Evolutionary conservation across 2,888 invertebrate species (phyloP).

Genomic region (Lasioglossum malachurum): DNA sequence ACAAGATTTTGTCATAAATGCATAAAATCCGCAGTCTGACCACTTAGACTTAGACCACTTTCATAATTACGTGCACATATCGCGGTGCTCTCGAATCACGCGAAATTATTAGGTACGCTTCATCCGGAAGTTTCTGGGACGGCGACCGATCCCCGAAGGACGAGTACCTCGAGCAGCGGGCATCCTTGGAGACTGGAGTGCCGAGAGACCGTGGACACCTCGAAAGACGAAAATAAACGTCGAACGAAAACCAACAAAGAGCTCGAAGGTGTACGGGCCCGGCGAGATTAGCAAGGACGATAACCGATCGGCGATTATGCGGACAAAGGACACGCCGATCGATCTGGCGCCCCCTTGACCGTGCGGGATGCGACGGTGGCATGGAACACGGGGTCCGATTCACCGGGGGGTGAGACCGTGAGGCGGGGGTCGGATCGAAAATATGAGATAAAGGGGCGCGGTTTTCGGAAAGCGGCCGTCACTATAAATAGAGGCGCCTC

Average conservation of each 20-base stretch:
- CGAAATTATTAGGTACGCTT: background rate
- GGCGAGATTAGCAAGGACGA: background rate
- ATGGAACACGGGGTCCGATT: constrained; percentile 14
- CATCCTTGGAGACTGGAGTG: background rate
- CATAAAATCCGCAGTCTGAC: too few relatives aligned
- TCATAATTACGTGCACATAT: background rate
- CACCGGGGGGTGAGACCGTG: constrained; percentile 5
- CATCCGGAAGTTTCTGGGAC: background rate
- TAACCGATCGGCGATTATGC: background rate
- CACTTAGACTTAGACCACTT: too few relatives aligned
- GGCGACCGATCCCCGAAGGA: background rate
- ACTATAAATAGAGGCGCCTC: constrained; percentile 81
- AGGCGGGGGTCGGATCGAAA: constrained; percentile 49
- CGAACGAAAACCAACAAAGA: background rate
- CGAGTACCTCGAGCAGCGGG: background rate
- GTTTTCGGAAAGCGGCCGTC: constrained; percentile 77
- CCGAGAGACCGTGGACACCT: background rate
- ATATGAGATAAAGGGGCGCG: constrained; percentile 63
- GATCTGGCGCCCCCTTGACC: background rate
- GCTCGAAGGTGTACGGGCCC: background rate
- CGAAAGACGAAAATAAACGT: background rate
- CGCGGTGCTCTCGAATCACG: background rate
- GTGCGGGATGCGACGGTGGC: background rate
- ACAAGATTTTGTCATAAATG: too few relatives aligned
- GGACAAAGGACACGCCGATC: background rate